phyloP scores from a whole-genome alignment of 2,888 invertebrate species.

The Meteorus colon region DNA sequence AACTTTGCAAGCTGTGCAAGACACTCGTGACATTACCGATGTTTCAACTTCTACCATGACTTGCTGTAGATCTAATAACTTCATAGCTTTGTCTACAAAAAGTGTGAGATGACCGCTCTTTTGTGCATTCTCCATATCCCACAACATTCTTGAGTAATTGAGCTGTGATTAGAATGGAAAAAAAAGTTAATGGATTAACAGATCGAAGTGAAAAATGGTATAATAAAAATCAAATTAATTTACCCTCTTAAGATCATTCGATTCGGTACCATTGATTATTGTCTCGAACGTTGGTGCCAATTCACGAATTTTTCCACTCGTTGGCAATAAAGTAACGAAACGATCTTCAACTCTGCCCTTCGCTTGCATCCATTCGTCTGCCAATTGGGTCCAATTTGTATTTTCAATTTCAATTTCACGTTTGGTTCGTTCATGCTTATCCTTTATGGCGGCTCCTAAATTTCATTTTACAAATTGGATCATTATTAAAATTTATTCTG shows the following conservation, averaged over 20 bases:
- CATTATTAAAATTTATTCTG: not conserved
- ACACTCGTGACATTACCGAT: slow-evolving; percentile 92
- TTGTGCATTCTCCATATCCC: slow-evolving; percentile 81
- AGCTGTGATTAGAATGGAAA: slow-evolving; percentile 55
- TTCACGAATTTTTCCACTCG: slow-evolving; percentile 56
- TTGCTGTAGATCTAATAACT: slow-evolving; percentile 88
- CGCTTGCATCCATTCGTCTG: slow-evolving; percentile 66
- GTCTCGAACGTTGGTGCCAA: slow-evolving; percentile 59
- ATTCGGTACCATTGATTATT: slow-evolving; percentile 53
- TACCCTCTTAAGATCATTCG: slow-evolving; percentile 60
- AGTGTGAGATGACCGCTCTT: slow-evolving; percentile 83
- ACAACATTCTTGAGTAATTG: slow-evolving; percentile 77
- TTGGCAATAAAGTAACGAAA: slow-evolving; percentile 62
- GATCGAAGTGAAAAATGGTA: not conserved
- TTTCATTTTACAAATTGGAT: not conserved
- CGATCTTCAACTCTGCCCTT: slow-evolving; percentile 57
- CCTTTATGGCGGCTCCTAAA: slow-evolving; percentile 35
- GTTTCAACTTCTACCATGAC: slow-evolving; percentile 91
- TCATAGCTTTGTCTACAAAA: slow-evolving; percentile 88
- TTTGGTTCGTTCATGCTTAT: slow-evolving; percentile 46
- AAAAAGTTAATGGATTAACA: not conserved
- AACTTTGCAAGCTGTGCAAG: slow-evolving; percentile 91
- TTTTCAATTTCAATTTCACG: slow-evolving; percentile 59
- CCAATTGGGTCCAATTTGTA: slow-evolving; percentile 67
- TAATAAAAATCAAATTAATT: not conserved